Evolutionary conservation across 92 coral and sea anemone species (phyloP), one percentile per base, ranked within the genome.

Genomic region (Zoanthus sansibaricus): DNA sequence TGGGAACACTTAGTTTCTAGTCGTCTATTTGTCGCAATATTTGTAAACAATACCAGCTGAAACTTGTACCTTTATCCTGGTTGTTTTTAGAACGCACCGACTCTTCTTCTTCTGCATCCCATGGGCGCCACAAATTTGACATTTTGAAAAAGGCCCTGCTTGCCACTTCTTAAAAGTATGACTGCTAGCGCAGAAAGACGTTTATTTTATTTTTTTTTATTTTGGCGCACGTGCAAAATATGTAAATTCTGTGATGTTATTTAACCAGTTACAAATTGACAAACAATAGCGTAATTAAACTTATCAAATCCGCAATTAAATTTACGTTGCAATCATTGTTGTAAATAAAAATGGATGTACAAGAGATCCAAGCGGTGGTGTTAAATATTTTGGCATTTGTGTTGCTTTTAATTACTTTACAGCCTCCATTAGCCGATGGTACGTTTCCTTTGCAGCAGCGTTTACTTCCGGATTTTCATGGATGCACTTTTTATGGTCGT

Each of bases 371-470:
- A 72, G 70, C 54, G 15, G 55, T 84, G 69, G 42, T 84, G 58
- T 72, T 72, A 51, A 84, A 84, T 73, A 71, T 84, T 71, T 56
- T 73, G 79, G 88, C 88, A 72, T 84, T 49, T 16, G 9, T 84
- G 16, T 49, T 51, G 88, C 71, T 55, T 32, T 52, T 84, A 25
- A 46, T 55, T 13, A 59, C 82, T 54, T 54, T 77, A 21, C 73
- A 77, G 52, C 79, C 86, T 76, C 90, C 86, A 21, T 18, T 56
- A 62, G 85, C 12, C 18, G 67, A 87, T 4, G n/a, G 21, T 47
- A 25, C 44, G 21, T 77, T 37, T 67, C 86, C 90, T 32, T 68
- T 87, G 69, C 87, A 79, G 48, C 87, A 82, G 68, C 90, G 90
- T 15, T 45, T 87, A 8, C 42, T 87, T 14, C 68, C 69, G 31